Conservation (phyloP, 1,140 invertebrate species). For the Drosophila melanogaster region DNA sequence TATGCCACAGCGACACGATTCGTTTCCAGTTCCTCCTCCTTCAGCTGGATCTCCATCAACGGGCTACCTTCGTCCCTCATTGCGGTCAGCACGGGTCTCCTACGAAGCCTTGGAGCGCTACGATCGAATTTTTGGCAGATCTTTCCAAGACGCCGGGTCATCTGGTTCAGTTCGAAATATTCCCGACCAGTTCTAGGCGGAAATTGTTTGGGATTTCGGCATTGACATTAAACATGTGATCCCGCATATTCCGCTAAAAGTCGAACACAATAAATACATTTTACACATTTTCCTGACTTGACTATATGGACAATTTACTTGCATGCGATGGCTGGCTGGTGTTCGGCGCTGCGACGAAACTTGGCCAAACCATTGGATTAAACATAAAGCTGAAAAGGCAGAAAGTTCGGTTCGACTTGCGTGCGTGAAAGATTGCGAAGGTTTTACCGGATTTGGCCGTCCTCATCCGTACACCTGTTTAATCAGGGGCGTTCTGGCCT, state of each 20-base stretch:
- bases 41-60: neutral
- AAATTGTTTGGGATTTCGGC: too few species aligned
- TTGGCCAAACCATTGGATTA: slow-evolving; percentile 63
- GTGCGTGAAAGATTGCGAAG: slow-evolving; percentile 25
- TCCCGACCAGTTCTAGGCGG: slow-evolving; percentile 13
- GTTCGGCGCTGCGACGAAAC: slow-evolving; percentile 9
- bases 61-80: slow-evolving; percentile 1
- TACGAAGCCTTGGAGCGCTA: slow-evolving; percentile 44
- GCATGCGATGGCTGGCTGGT: neutral
- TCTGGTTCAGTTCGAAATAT: neutral
- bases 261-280: too few species aligned
- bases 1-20: too few species aligned
- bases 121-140: slow-evolving; percentile 26
- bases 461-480: slow-evolving; percentile 13
- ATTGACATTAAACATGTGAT: too few species aligned
- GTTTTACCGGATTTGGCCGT: neutral
- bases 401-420: slow-evolving; percentile 34
- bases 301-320: too few species aligned
- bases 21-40: neutral
- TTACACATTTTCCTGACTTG: too few species aligned
- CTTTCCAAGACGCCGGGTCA: neutral
- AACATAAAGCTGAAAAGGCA: slow-evolving; percentile 16
- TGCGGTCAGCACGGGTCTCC: slow-evolving; percentile 19
- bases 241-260: neutral
- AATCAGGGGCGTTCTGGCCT: slow-evolving; percentile 41